Evolutionary conservation across 2,113 vertebrate species (phyloP).

Genomic region (Corythaeola cristata): DNA sequence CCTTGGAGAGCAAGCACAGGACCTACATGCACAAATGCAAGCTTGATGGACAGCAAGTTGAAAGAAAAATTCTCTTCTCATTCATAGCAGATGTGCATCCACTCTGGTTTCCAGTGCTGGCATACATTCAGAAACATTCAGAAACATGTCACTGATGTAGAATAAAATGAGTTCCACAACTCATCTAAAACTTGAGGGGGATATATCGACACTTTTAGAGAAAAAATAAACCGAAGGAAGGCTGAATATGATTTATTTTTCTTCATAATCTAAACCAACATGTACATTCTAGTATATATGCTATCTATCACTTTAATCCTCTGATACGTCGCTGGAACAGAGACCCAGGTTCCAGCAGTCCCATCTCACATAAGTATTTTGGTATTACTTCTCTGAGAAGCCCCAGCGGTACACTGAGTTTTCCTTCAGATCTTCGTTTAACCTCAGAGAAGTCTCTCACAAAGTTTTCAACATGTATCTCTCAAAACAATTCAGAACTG

Average conservation of each 20-base stretch:
- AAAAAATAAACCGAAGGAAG: background rate
- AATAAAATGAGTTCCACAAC: background rate
- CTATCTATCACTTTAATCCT: background rate
- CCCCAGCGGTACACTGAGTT: background rate
- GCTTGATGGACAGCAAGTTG: background rate
- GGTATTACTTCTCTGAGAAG: background rate
- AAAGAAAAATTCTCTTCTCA: background rate
- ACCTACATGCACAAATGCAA: background rate
- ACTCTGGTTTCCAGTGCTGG: background rate
- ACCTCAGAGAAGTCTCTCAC: background rate
- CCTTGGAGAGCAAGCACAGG: background rate
- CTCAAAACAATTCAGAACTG: background rate
- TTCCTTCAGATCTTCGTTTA: background rate
- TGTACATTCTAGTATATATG: background rate
- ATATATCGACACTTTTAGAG: background rate
- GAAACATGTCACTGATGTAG: background rate
- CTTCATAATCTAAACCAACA: background rate
- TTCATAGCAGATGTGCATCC: background rate
- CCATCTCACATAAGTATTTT: background rate
- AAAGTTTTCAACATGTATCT: background rate
- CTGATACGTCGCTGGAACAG: background rate
- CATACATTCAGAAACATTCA: background rate
- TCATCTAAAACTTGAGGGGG: background rate
- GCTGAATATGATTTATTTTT: background rate
- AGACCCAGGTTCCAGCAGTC: background rate